phyloP scores from a whole-genome alignment of 1,140 invertebrate genomes.

The Brachionus koreanus region DNA sequence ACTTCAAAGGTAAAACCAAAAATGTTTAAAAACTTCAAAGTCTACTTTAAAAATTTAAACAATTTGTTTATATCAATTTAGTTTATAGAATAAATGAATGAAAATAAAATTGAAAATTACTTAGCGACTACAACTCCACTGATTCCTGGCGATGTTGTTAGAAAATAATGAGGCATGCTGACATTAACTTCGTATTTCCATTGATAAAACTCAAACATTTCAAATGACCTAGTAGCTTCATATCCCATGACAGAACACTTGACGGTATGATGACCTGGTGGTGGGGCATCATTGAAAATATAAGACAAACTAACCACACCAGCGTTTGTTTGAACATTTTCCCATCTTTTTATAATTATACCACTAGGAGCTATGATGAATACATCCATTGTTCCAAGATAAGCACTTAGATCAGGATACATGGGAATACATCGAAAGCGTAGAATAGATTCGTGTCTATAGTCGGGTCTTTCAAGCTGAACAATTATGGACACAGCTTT shows the following conservation, averaged over 20 bases:
- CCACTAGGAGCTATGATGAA: slow-evolving; percentile 80
- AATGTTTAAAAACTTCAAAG: too few species aligned
- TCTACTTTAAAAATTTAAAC: too few species aligned
- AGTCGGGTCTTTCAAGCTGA: slow-evolving; percentile 87
- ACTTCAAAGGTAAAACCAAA: too few species aligned
- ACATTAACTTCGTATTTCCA: slow-evolving; percentile 83
- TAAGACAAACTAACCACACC: slow-evolving; percentile 62
- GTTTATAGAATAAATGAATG: too few species aligned
- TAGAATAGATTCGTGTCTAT: slow-evolving; percentile 80
- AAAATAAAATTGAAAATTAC: slow-evolving; percentile 64
- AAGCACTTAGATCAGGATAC: slow-evolving; percentile 78
- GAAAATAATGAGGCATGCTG: slow-evolving; percentile 86
- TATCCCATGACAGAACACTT: slow-evolving; percentile 67
- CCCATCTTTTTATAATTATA: slow-evolving; percentile 80
- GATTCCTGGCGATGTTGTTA: slow-evolving; percentile 75
- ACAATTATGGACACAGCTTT: slow-evolving; percentile 73
- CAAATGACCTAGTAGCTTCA: slow-evolving; percentile 28
- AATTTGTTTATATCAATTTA: too few species aligned
- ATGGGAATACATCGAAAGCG: slow-evolving; percentile 73
- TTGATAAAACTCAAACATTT: slow-evolving; percentile 62
- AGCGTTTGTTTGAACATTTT: slow-evolving; percentile 70
- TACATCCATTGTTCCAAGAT: slow-evolving; percentile 79
- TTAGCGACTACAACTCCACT: slow-evolving; percentile 82
- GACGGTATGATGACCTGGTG: slow-evolving; percentile 85
- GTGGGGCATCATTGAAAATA: slow-evolving; percentile 80